Percentiles rank a stretch among this genome's conserved stretches.
phyloP scores from a whole-genome alignment of 1,140 invertebrate genomes.

The Hestina assimilis region DNA sequence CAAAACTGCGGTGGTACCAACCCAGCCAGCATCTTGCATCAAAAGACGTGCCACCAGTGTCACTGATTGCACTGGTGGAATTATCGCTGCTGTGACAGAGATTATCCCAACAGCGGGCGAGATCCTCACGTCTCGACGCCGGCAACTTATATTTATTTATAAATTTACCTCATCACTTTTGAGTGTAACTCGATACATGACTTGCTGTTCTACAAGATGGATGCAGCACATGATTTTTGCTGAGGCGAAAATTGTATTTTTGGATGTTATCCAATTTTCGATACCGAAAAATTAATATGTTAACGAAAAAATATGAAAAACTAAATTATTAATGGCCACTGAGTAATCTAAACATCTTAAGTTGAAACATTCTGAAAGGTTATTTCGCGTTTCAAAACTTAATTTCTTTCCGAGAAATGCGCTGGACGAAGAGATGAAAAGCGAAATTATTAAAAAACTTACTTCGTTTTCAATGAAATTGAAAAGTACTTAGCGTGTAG shows the following conservation, averaged over 20 bases:
- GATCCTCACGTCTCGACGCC: no score
- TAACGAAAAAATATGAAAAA: conserved; percentile 6
- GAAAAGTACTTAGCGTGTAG: background rate
- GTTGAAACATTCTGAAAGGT: background rate
- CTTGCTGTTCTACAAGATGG: conserved; percentile 26
- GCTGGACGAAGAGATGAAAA: background rate
- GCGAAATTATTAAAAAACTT: background rate
- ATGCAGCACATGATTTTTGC: conserved; percentile 12
- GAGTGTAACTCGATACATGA: conserved; percentile 21
- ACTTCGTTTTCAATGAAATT: background rate
- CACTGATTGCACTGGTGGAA: no score
- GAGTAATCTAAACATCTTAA: background rate
- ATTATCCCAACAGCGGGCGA: no score
- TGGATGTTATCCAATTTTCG: conserved; percentile 20
- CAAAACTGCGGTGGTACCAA: no score
- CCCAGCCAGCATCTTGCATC: no score
- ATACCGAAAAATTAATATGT: conserved; percentile 17
- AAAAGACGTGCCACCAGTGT: no score
- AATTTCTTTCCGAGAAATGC: background rate
- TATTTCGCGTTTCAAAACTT: background rate
- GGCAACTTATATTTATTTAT: no score
- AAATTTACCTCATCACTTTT: no score
- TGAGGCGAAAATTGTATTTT: conserved; percentile 17
- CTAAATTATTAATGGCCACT: conserved; percentile 11
- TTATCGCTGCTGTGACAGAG: no score